A percentile compares a stretch with the other conserved stretches of the same genome.
Conservation (phyloP, 2,888 invertebrate species). For the Dryococelus australis region DNA sequence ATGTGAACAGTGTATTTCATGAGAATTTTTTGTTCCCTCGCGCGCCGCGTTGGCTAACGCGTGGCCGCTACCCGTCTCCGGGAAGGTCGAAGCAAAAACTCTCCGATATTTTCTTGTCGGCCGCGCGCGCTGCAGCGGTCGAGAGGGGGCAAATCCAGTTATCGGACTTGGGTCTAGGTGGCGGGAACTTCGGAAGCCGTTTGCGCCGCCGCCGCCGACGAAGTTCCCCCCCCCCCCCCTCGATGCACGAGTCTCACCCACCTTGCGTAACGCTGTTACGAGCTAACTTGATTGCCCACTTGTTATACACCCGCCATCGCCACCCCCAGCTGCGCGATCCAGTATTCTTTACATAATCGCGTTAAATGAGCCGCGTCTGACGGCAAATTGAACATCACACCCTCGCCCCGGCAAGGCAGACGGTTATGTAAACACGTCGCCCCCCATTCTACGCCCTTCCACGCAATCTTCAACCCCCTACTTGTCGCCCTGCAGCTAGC, state of each 20-base stretch:
- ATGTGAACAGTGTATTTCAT: too few species aligned
- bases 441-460: not conserved
- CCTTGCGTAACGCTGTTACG: not conserved
- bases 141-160: not conserved
- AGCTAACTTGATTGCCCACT: conserved; percentile 3
- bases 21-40: not conserved
- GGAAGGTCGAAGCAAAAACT: too few species aligned
- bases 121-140: not conserved
- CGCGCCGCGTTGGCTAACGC: not conserved
- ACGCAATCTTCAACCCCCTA: too few species aligned
- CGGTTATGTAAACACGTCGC: not conserved
- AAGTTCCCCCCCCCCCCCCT: too few species aligned
- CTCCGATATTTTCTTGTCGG: not conserved
- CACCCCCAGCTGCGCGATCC: not conserved
- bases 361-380: conserved; percentile 9
- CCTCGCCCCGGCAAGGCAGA: not conserved
- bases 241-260: not conserved
- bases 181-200: not conserved
- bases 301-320: not conserved
- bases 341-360: conserved; percentile 16
- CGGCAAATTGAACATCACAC: not conserved
- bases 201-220: not conserved
- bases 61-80: not conserved
- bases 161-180: not conserved
- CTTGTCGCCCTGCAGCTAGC: not conserved